phyloP scores from a whole-genome alignment of 2,113 vertebrate genomes.

The Grus americana region DNA sequence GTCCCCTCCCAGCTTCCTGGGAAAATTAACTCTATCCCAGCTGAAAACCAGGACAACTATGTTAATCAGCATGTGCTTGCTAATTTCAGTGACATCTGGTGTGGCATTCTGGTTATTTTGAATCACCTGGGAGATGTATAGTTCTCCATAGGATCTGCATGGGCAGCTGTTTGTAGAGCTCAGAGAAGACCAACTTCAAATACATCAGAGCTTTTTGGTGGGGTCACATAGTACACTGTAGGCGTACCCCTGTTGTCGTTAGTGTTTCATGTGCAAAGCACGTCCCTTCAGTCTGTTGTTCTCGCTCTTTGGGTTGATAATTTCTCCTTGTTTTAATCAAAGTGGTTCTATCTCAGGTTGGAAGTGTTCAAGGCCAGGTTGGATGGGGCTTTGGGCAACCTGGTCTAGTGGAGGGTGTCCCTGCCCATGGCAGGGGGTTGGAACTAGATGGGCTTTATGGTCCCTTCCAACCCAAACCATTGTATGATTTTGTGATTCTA shows the following conservation, averaged over 20 bases:
- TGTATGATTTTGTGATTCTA: too few species aligned
- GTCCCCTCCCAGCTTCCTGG: too few species aligned
- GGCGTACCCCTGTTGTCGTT: not conserved
- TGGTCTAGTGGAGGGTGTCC: too few species aligned
- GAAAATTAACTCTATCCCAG: too few species aligned
- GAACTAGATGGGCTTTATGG: too few species aligned
- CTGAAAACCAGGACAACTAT: too few species aligned
- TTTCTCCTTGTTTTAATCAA: not conserved
- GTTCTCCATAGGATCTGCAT: not conserved
- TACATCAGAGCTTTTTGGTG: not conserved
- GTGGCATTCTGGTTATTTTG: not conserved
- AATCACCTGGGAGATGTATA: not conserved
- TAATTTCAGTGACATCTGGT: not conserved
- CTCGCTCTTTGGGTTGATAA: not conserved
- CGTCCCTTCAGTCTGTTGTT: not conserved
- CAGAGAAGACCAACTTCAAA: not conserved
- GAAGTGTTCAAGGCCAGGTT: too few species aligned
- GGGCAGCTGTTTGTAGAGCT: not conserved
- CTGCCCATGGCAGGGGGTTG: too few species aligned
- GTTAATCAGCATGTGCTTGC: not conserved
- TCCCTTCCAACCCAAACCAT: too few species aligned
- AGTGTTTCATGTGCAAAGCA: not conserved
- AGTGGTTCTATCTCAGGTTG: not conserved
- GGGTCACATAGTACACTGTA: accelerated
- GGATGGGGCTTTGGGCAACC: too few species aligned